Base-by-base conservation (phyloP, 2,888 invertebrate species). In the Exephanes ischioxanthus region DNA sequence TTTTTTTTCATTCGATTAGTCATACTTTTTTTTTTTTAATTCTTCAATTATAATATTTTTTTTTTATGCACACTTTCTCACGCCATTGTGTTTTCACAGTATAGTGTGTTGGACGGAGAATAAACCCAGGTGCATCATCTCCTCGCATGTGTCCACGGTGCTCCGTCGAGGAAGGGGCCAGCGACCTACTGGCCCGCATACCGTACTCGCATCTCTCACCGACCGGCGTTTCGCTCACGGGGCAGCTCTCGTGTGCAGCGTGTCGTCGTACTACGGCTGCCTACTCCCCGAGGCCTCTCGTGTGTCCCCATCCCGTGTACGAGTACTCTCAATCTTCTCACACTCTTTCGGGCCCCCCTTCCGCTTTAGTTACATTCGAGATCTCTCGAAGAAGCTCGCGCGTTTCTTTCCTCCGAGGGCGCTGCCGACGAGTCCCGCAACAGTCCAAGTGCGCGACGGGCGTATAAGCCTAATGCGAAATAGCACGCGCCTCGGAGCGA, bases 181-280 rank as follows among this genome's bases (percentile, higher is more conserved):
- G 71, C 89, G 92, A 92, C 92, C 92, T 92, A 92, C 92, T 92
- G 90, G 91, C 92, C 92, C 89, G 92, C 92, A 92, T 92, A 91
- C 92, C 91, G 83, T 55, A 82, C 84, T 70, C 75, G 73, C 76
- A 75, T 87, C 77, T 87, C 77, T 78, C 63, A 26, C 73, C 81
- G 72, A 78, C 61, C 53, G 61, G 76, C 76, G 70, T 33, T 76
- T 76, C 76, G 76, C 71, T 45, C 76, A 30, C 61, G 26, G 26
- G 76, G 81, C 76, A 58, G 14, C 45, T 14, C 45, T 76, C 48
- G 22, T 53, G n/a, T 53, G 16, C 30, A 61, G 45, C 45, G 45
- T 45, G 14, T 45, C 45, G 45, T 45, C 45, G 45, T 45, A 45
- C 45, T 45, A 45, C 45, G 45, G 45, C 45, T 3, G 45, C 11